Evolutionary conservation across 1,140 invertebrate genomes (phyloP).

Genomic region (Coelopa frigida): DNA sequence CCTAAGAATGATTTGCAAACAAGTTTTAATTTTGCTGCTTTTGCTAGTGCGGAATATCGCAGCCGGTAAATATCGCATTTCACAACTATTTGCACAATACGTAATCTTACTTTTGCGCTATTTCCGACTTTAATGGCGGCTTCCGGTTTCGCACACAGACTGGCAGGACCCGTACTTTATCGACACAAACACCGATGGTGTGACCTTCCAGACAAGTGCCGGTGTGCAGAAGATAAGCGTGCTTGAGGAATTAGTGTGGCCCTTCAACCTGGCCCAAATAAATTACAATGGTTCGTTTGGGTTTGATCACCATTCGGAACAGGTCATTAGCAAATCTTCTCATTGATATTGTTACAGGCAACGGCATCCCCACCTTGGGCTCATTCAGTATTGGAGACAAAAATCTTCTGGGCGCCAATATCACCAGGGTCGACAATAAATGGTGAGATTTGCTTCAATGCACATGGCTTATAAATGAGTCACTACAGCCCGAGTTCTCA

Average conservation of each 20-base stretch:
- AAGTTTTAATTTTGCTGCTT: no score
- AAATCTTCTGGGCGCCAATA: slow-evolving; percentile 9
- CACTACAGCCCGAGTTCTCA: no score
- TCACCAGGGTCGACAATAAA: background rate
- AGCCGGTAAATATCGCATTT: no score
- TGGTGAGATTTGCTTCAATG: slow-evolving; percentile 5
- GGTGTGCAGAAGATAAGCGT: slow-evolving; percentile 31
- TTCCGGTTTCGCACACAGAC: background rate
- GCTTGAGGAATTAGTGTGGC: slow-evolving; percentile 45
- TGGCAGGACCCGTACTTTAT: slow-evolving; percentile 7
- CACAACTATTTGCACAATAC: no score
- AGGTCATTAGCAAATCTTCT: background rate
- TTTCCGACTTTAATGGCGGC: no score
- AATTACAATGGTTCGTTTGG: slow-evolving; percentile 43
- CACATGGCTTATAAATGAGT: background rate
- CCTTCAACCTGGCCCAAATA: slow-evolving; percentile 43
- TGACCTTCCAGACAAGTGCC: background rate
- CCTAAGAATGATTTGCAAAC: no score
- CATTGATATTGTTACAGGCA: slow-evolving; percentile 3
- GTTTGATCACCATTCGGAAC: no score
- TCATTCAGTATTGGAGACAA: slow-evolving; percentile 11
- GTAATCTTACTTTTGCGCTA: no score
- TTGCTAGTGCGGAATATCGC: no score
- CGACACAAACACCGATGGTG: background rate
- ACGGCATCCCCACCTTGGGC: background rate